phyloP scores from a whole-genome alignment of 2,113 vertebrate species.

The Ramphastos sulfuratus region DNA sequence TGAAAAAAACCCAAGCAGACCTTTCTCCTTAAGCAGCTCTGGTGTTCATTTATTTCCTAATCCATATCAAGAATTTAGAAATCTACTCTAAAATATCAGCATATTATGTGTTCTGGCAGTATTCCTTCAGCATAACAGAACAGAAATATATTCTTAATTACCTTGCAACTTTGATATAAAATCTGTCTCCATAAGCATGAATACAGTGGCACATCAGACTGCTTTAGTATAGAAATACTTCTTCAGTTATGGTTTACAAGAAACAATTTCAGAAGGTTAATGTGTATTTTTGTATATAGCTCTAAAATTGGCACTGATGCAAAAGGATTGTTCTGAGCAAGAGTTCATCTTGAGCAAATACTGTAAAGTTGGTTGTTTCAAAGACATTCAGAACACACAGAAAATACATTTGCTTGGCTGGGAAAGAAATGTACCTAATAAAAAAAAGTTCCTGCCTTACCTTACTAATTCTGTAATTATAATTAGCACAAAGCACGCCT shows the following conservation, averaged over 20 bases:
- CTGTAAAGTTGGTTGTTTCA: not conserved
- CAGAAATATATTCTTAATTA: not conserved
- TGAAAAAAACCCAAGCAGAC: not conserved
- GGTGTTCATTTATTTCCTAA: not conserved
- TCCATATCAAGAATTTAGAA: not conserved
- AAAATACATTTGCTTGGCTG: conserved; percentile 9
- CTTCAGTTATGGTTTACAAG: not conserved
- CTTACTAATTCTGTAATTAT: conserved; percentile 42
- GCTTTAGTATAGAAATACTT: not conserved
- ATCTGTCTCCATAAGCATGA: not conserved
- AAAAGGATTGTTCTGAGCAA: not conserved
- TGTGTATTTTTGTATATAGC: not conserved
- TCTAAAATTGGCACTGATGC: not conserved
- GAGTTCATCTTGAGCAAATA: not conserved
- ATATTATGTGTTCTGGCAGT: not conserved
- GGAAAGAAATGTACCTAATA: conserved; percentile 24
- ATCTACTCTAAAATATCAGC: not conserved
- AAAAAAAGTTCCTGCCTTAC: conserved; percentile 38
- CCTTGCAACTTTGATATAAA: not conserved
- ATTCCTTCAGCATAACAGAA: not conserved
- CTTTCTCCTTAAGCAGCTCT: not conserved
- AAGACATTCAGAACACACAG: conserved; percentile 11
- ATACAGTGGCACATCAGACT: not conserved
- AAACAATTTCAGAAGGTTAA: not conserved
- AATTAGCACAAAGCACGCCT: conserved; percentile 52